Conservation (phyloP, 2,888 invertebrate species). For the Leucozona laternaria region DNA sequence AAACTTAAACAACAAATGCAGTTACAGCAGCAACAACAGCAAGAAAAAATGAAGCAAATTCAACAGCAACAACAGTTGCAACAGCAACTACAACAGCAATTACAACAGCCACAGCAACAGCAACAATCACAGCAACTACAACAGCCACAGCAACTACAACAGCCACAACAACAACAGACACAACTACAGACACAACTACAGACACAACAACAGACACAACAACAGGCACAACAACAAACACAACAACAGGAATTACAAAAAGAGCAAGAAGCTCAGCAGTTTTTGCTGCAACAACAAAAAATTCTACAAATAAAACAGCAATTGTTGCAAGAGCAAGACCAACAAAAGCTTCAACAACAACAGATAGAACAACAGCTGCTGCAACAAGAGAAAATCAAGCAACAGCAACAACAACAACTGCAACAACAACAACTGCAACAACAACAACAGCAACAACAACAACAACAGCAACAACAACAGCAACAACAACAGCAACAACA, state of each 20-base stretch:
- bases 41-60: conserved; percentile 67
- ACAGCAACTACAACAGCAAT: conserved; percentile 73
- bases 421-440: conserved; percentile 77
- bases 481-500: conserved; percentile 82
- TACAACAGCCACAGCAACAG: conserved; percentile 71
- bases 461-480: conserved; percentile 78
- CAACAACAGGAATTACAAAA: conserved; percentile 77
- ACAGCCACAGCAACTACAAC: conserved; percentile 77
- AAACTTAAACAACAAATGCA: conserved; percentile 21
- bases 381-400: conserved; percentile 79
- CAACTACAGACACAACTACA: conserved; percentile 78
- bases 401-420: conserved; percentile 80
- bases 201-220: conserved; percentile 35
- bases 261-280: conserved; percentile 78
- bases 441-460: conserved; percentile 79
- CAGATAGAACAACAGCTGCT: conserved; percentile 68
- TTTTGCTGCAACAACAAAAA: conserved; percentile 77
- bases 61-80: conserved; percentile 65
- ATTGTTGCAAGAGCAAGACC: conserved; percentile 75
- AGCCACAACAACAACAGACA: conserved; percentile 72
- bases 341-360: conserved; percentile 65
- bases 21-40: conserved; percentile 71
- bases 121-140: conserved; percentile 77
- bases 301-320: conserved; percentile 76
- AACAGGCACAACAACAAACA: conserved; percentile 75